Base-by-base conservation (phyloP, 2,797 vertebrate genomes). In the Bothrops alternatus region DNA sequence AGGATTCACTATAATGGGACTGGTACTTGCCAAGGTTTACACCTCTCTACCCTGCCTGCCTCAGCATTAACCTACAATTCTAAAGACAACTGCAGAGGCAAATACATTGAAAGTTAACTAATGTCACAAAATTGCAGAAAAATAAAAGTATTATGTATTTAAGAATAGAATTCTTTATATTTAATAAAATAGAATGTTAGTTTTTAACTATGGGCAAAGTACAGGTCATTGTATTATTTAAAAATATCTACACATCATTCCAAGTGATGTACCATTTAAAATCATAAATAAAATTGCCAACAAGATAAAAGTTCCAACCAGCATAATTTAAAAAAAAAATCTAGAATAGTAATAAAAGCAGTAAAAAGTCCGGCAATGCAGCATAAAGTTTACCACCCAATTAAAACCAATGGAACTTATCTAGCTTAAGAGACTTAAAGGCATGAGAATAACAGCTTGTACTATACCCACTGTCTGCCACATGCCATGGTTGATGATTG, bases 391-490 rank as follows among this genome's bases (percentile, higher is more conserved):
- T 47, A 60, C 16, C 16, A 5, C 55, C 55, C 56, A 60, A 82
- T 32, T 58, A 90, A 50, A 90, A 60, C 55, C 47, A 57, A 60
- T 90, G 55, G 26, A 90, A 8, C 26, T n/a, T 28, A n/a, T 1
- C 56, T 6, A 28, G 47, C 56, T 47, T n/a, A 60, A 60, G 23
- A 25, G 6, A 82, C 42, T 0, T 55, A 23, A 42, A 10, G 0
- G 82, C 18, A 32, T 18, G 57, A 2, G 73, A 6, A 50, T 89
- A 47, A 61, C 0, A 14, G 3, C 2, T 5, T 2, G 87, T 91
- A 88, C 90, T 82, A 65, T 85, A 90, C 98, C 96, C 92, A 99
- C 99, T 91, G 98, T 99, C 94, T 99, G 99, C 99, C 99, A 99
- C 96, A 98, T 98, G 94, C 99, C 99, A 0, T 99, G 98, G 91